Base-by-base conservation (phyloP, 2,888 invertebrate genomes). In the Autographa pulchrina region DNA sequence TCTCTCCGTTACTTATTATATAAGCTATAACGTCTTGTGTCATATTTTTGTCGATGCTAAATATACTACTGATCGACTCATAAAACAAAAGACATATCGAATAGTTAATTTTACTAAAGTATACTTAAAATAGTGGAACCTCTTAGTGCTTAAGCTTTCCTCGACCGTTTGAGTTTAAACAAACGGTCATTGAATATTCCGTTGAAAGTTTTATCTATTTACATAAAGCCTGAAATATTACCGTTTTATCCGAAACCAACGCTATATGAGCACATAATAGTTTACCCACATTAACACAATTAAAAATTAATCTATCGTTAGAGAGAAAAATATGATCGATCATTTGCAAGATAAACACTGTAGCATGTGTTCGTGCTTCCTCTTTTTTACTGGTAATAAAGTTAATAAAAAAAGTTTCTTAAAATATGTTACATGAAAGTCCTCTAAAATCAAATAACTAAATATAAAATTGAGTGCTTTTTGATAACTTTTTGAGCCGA, bases 121-220 rank as follows among this genome's bases (percentile, higher is more conserved):
- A 4, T 48, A n/a, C 48, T 48, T 48, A 7, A 38, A 48, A 48
- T n/a, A 48, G n/a, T 48, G 48, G 48, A 48, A 48, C 48, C 48
- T 48, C 48, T 48, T n/a, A 48, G 48, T n/a, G 48, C 48, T 48
- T 48, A 48, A 48, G n/a, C 48, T 7, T 6, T 48, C 48, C 38
- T 48, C 48, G 48, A 48, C 48, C 6, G n/a, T 48, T 48, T 16
- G 48, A n/a, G 48, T 48, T 48, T 48, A 16, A 2, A 48, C 48
- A 48, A 48, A 48, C n/a, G 48, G 5, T n/a, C 48, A 48, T 48
- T 48, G 48, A 48, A 48, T 48, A 48, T 48, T 48, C n/a, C 48
- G 14, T 7, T 48, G 48, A 48, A 16, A n/a, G 48, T 48, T n/a
- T n/a, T n/a, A 48, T 48, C 48, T 48, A 48, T 48, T n/a, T 48